These are phyloP conservation scores for Eucera pruinosa DNA, from an alignment of 2,888 invertebrate genomes.

Conservation along the genomic window DNA sequence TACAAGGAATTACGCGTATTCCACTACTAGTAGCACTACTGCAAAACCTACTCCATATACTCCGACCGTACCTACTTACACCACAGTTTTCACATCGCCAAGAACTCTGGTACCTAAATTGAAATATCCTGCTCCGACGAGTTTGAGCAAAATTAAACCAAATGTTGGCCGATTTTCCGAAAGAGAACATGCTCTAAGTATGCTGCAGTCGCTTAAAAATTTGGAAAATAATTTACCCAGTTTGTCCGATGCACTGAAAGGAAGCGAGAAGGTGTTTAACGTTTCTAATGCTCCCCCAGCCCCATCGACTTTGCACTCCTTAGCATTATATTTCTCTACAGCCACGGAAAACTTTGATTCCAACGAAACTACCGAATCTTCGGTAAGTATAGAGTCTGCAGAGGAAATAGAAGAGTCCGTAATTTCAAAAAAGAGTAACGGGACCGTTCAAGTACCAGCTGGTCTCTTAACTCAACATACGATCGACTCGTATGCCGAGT, in stretches of 20 bases:
- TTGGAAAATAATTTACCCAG: constrained; percentile 85
- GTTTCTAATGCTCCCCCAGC: constrained; percentile 91
- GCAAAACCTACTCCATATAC: constrained; percentile 55
- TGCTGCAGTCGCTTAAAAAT: constrained; percentile 89
- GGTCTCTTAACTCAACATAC: constrained; percentile 89
- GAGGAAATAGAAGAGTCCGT: constrained; percentile 1
- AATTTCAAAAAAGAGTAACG: constrained; percentile 51
- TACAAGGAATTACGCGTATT: constrained; percentile 79
- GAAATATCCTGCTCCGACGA: constrained; percentile 26
- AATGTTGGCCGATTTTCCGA: constrained; percentile 78
- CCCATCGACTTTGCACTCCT: constrained; percentile 90
- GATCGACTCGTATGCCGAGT: constrained; percentile 87
- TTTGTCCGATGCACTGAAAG: constrained; percentile 17
- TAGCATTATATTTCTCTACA: constrained; percentile 92
- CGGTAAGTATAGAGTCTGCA: constrained; percentile 47
- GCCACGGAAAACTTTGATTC: constrained; percentile 85
- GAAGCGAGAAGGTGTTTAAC: not conserved
- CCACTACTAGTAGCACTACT: constrained; percentile 60
- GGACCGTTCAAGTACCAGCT: constrained; percentile 85
- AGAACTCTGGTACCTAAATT: constrained; percentile 67
- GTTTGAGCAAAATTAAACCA: constrained; percentile 18
- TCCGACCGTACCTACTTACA: constrained; percentile 77
- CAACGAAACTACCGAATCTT: constrained; percentile 79
- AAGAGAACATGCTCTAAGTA: constrained; percentile 89
- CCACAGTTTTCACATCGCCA: constrained; percentile 46